These are phyloP conservation scores for Chanos chanos DNA, from an alignment of 2,797 vertebrate species.

Conservation along the genomic window DNA sequence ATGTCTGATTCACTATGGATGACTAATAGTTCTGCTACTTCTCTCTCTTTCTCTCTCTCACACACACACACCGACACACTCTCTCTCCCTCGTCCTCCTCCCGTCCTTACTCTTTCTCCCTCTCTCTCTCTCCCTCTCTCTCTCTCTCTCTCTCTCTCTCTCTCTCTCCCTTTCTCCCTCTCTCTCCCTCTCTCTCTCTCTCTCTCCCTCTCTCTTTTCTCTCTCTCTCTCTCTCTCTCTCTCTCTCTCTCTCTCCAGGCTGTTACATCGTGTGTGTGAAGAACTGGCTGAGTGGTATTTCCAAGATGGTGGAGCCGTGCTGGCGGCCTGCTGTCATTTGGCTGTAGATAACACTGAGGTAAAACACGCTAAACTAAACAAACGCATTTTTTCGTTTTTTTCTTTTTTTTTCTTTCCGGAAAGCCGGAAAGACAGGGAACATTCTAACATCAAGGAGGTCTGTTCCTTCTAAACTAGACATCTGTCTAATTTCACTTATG, in stretches of 20 bases:
- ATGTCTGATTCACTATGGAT: too few relatives aligned
- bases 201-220: background rate
- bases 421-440: too few relatives aligned
- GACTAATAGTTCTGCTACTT: too few relatives aligned
- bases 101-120: background rate
- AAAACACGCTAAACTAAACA: constrained; percentile 23
- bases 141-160: background rate
- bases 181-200: background rate
- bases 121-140: background rate
- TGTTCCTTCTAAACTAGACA: too few relatives aligned
- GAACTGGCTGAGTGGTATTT: constrained; percentile 96
- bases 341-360: constrained; percentile 89
- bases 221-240: background rate
- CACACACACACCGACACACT: background rate
- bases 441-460: too few relatives aligned
- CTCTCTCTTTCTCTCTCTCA: background rate
- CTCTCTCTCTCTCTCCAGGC: constrained; percentile 60
- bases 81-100: background rate
- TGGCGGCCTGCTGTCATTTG: constrained; percentile 90
- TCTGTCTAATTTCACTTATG: too few relatives aligned
- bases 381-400: too few relatives aligned
- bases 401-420: too few relatives aligned
- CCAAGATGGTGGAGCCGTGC: constrained; percentile 82
- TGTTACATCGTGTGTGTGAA: constrained; percentile 78
- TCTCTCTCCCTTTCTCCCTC: background rate